Base-by-base conservation (phyloP, 2,797 vertebrate species). In the Denticeps clupeoides region DNA sequence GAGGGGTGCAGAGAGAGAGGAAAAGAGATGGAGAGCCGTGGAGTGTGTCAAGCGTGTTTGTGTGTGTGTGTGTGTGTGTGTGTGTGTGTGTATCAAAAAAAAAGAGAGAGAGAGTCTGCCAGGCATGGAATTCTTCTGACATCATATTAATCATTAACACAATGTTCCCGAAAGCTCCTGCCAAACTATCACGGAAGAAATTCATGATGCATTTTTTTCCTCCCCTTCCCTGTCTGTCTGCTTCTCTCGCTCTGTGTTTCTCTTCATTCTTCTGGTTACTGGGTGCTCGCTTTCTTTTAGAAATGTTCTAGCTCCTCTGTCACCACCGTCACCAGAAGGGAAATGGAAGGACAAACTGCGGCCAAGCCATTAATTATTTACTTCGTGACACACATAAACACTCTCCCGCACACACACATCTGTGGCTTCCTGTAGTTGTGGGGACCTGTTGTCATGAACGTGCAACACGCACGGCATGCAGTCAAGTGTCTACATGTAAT, bases 131-230 rank as follows among this genome's bases (percentile, higher is more conserved):
- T 85, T 87, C 81, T 78, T 83, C 78, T 58, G 75, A 82, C 82
- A 87, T 82, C 59, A 69, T 72, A 84, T 87, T 87, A 89, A 90
- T 89, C 85, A 88, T 87, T 89, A 87, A 88, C 87, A 84, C 82
- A 59, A 55, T 81, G 77, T 82, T 85, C 81, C 74, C 70, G 71
- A 82, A 74, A 72, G 58, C 62, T 70, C 80, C 69, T 80, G 80
- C 80, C 73, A 71, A 77, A 76, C 74, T 69, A 73, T 74, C 75
- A 78, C 67, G 68, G 74, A 82, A 73, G 71, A 72, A 67, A 69
- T 71, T 75, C 74, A 77, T 79, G 72, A 78, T 77, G 68, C 72
- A 50, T 67, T 74, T 75, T 63, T 47, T 63, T 49, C 32, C 37
- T 49, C 32, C 37, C 49, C 27, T 29, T 45, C 43, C 56, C 61